Conservation (phyloP, 2,888 invertebrate genomes). For the Reticulitermes lucifugus region DNA sequence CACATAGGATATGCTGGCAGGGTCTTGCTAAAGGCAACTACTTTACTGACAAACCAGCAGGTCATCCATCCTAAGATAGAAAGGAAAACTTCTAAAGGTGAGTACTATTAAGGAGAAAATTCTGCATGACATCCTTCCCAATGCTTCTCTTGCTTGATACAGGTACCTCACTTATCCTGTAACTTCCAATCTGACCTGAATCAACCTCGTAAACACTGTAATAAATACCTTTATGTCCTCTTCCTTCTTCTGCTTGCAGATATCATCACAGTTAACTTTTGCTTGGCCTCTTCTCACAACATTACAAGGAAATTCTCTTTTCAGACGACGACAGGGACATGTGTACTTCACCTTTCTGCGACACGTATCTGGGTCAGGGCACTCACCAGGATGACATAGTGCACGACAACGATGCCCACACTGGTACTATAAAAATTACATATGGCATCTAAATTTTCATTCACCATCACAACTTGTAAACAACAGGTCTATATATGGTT, state of each 20-base stretch:
- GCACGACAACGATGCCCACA: conserved; percentile 88
- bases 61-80: too few species aligned
- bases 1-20: too few species aligned
- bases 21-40: too few species aligned
- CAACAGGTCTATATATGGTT: too few species aligned
- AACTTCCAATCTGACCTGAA: neutral
- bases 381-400: conserved; percentile 79
- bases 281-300: conserved; percentile 61
- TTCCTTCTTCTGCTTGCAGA: conserved; percentile 71
- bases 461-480: too few species aligned
- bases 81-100: too few species aligned
- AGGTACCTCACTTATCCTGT: too few species aligned
- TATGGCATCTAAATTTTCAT: neutral
- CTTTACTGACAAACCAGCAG: too few species aligned
- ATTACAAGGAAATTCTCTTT: conserved; percentile 79
- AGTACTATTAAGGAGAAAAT: too few species aligned
- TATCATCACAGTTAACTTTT: conserved; percentile 72
- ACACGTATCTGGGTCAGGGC: conserved; percentile 76
- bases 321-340: conserved; percentile 83
- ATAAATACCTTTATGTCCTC: conserved; percentile 63
- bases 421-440: conserved; percentile 68
- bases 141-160: too few species aligned
- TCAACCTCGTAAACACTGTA: neutral
- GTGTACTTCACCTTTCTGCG: conserved; percentile 82
- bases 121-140: too few species aligned